Conservation (phyloP, 2,113 vertebrate genomes). For the Tachuris rubrigastra region DNA sequence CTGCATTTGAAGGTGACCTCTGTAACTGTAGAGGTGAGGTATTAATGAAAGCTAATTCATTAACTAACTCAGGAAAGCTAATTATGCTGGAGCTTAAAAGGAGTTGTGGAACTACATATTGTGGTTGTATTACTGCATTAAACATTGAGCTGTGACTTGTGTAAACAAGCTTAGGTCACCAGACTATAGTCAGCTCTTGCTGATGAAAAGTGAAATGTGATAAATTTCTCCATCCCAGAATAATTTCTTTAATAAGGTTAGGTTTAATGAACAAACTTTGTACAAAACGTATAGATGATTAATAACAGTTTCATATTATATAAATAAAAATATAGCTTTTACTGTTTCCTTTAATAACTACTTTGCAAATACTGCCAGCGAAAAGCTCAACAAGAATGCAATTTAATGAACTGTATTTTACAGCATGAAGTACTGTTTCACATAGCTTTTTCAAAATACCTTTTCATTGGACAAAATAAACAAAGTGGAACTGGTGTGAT, state of each 20-base stretch:
- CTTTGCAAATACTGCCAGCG: neutral
- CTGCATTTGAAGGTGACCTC: constrained; percentile 11
- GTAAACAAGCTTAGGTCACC: neutral
- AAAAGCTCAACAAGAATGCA: neutral
- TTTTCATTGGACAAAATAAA: neutral
- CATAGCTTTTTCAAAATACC: neutral
- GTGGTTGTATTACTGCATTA: neutral
- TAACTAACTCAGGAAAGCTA: constrained; percentile 14
- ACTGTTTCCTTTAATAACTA: neutral
- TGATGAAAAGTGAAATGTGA: neutral
- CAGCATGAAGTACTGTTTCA: neutral
- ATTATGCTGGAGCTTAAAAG: constrained; percentile 28
- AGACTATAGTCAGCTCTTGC: neutral
- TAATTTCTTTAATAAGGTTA: neutral
- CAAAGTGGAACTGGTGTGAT: neutral
- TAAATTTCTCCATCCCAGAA: neutral
- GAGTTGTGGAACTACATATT: neutral
- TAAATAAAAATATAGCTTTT: neutral
- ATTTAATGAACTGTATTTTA: neutral
- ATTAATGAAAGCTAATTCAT: constrained; percentile 33
- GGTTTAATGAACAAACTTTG: neutral
- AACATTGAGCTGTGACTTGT: neutral
- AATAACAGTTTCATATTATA: neutral
- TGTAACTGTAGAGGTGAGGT: constrained; percentile 24
- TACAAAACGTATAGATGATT: neutral